Evolutionary conservation across 2,888 invertebrate genomes (phyloP), one percentile per base, ranked within the genome.

Genomic region (Clepsis dumicolana): DNA sequence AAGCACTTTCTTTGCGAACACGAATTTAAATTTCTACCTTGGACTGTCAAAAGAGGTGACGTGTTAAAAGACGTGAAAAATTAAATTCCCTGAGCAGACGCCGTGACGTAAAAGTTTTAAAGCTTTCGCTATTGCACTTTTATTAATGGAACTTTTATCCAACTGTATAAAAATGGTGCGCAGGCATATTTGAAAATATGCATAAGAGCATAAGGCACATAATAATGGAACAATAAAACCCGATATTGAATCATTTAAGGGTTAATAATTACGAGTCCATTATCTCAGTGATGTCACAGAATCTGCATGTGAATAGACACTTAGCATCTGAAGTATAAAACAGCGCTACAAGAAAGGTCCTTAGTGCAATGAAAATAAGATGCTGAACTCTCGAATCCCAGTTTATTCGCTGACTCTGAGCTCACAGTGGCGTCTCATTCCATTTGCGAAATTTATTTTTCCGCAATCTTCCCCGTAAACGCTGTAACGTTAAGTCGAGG

Each of bases 371-470:
- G 61, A 67, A 69, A 71, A 74, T 78, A 75, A 77, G 74, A 73
- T 67, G 69, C 64, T 65, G 68, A 71, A 64, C 66, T 73, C 72
- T 73, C 72, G 72, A 74, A 75, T 75, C 76, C 74, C 74, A 74
- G 75, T 77, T 76, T 77, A 75, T 81, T 77, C 75, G 79, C 77
- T 72, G 77, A 77, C 72, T 74, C 71, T 71, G 67, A 64, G 60
- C 67, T 64, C 64, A 50, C 65, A 41, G 70, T 70, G 75, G 72
- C 77, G 72, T 80, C 80, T 81, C 80, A 79, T 83, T 82, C 82
- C 81, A 84, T 83, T 86, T 82, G 75, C 76, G 72, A 80, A 85
- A 85, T 85, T 82, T 85, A 85, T 86, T 84, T 81, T 80, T 77
- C 80, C 80, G 80, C 82, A 84, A 84, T 83, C 77, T 81, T 76